Conservation (phyloP, 2,797 vertebrate species). For the Dermochelys coriacea region DNA sequence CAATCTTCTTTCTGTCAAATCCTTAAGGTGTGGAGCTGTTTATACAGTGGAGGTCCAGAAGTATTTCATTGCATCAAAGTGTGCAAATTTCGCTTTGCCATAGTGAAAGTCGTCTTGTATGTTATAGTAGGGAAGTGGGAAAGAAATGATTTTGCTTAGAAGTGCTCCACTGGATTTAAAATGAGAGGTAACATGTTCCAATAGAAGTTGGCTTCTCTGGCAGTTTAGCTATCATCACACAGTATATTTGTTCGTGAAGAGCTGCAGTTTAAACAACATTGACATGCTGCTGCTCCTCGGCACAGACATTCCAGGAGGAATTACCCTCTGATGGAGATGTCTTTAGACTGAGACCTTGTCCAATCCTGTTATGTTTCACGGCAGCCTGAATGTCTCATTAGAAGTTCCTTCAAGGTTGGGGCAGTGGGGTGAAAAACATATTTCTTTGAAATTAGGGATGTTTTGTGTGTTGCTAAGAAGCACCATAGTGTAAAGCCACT, state of each 20-base stretch:
- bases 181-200: not conserved
- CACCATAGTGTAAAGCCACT: not conserved
- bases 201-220: not conserved
- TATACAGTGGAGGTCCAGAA: not conserved
- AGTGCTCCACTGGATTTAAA: not conserved
- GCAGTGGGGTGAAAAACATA: not conserved
- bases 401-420: not conserved
- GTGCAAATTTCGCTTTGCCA: not conserved
- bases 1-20: not conserved
- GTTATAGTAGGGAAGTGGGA: not conserved
- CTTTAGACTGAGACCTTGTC: not conserved
- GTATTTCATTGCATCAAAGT: not conserved
- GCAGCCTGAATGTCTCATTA: not conserved
- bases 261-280: not conserved
- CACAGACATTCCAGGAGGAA: not conserved
- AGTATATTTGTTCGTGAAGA: not conserved
- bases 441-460: not conserved
- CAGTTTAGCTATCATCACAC: not conserved
- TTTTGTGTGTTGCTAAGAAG: not conserved
- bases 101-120: not conserved
- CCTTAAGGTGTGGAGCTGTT: not conserved
- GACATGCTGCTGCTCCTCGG: not conserved
- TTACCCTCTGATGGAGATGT: not conserved
- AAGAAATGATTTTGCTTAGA: not conserved
- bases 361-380: not conserved